Base-by-base conservation (phyloP, 1,140 invertebrate species). In the Nephotettix cincticeps region DNA sequence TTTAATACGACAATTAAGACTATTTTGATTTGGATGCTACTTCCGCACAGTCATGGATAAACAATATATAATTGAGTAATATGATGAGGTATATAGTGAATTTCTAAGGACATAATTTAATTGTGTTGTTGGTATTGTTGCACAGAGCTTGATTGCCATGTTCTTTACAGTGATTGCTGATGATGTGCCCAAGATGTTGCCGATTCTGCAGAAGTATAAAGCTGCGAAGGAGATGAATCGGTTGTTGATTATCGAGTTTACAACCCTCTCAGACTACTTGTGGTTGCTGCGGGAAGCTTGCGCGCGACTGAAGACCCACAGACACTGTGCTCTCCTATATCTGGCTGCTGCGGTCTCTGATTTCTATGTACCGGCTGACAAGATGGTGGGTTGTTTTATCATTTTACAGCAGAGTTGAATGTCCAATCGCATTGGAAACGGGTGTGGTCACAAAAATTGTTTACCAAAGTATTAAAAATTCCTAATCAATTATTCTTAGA, bases 291-390 rank as follows among this genome's bases (percentile, higher is more conserved):
- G 93, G 75, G 91, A 89, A 25, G 89, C 91, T 68, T 92, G 94
- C 76, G 87, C 92, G 80, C 86, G 87, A 74, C 80, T 99, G 36
- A 85, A 88, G 29, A 78, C 83, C 29, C 84, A 92, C 19, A 89
- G 89, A 29, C 79, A 87, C 1, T 84, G 83, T 36, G 93, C 91
- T 0, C 81, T 99, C 72, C 81, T 99, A 0, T 99, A 98, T 82
- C 86, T 99, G 69, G 97, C 97, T 29, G 98, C 98, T 21, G 98
- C 98, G 17, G 98, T 99, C 0, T 98, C 97, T 1, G 98, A 99
- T 83, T 99, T 99, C 86, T 99, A 99, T 81, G 90, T 99, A 81
- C 96, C 96, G 58, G 88, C 90, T 72, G 89, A 92, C 80, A 85
- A 96, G 86, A 92, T 99, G 90, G 95, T 97, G 83, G 86, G 81